Evolutionary conservation across 2,888 invertebrate genomes (phyloP).

Genomic region (Xestia ashworthii): DNA sequence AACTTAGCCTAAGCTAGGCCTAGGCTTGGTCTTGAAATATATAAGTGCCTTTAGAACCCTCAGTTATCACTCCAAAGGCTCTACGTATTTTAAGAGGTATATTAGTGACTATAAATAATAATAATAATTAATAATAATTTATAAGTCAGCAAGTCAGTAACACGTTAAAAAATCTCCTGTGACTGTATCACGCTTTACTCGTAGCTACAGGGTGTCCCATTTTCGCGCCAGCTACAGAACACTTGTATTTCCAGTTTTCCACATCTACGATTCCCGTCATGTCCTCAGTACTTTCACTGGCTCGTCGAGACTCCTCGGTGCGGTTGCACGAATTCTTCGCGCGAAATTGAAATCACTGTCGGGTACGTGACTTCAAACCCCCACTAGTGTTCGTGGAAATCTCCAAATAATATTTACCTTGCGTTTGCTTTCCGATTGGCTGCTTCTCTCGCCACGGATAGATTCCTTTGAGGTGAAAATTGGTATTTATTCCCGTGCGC

Average conservation of each 20-base stretch:
- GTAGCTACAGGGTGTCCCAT: conserved; percentile 10
- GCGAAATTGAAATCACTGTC: conserved; percentile 86
- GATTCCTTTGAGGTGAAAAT: conserved; percentile 84
- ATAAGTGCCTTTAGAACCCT: background rate
- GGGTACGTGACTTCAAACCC: conserved; percentile 86
- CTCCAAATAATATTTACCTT: conserved; percentile 86
- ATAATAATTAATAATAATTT: too few species aligned
- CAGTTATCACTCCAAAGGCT: background rate
- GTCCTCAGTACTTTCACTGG: conserved; percentile 71
- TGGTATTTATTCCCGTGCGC: conserved; percentile 81
- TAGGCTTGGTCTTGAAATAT: background rate
- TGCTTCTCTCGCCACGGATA: conserved; percentile 74
- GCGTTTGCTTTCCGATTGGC: conserved; percentile 78
- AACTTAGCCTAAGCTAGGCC: too few species aligned
- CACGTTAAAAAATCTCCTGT: background rate
- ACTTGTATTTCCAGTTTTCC: conserved; percentile 32
- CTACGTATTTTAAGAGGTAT: background rate
- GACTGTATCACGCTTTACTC: background rate
- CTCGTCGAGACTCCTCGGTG: conserved; percentile 73
- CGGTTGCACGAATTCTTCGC: conserved; percentile 75
- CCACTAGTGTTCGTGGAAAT: conserved; percentile 80
- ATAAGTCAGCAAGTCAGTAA: too few species aligned
- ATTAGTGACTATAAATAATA: too few species aligned
- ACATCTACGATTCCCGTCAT: conserved; percentile 68
- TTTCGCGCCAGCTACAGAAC: conserved; percentile 19